Percentiles rank a stretch among this genome's conserved stretches.
These are phyloP conservation scores for Hyles euphorbiae DNA, from an alignment of 1,140 invertebrate genomes.

Conservation along the genomic window DNA sequence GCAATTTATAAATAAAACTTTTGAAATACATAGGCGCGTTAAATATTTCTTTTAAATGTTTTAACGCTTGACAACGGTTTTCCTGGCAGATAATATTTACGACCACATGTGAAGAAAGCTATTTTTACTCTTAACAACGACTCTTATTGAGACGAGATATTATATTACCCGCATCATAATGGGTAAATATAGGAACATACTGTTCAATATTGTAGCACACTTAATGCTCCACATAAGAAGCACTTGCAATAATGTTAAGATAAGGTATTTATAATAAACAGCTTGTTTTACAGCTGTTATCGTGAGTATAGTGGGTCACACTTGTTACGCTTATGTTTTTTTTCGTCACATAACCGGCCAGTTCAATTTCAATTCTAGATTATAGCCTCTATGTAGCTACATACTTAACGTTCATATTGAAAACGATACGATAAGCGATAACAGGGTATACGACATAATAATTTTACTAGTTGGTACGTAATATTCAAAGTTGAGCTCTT, in stretches of 20 bases:
- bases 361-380: constrained; percentile 29
- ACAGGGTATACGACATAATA: constrained; percentile 9
- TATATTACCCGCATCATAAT: no score
- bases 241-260: constrained; percentile 40
- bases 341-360: constrained; percentile 28
- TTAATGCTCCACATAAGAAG: constrained; percentile 34
- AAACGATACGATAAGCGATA: constrained; percentile 11
- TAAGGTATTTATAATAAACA: constrained; percentile 41
- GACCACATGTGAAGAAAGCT: no score
- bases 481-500: background rate
- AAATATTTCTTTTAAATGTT: no score
- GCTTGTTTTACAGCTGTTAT: constrained; percentile 42
- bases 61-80: no score
- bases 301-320: constrained; percentile 34
- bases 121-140: no score
- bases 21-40: no score
- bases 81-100: no score
- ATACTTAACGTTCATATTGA: constrained; percentile 18
- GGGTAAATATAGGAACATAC: no score
- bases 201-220: no score
- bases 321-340: constrained; percentile 35
- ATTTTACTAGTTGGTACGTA: constrained; percentile 9
- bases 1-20: no score
- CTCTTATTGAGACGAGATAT: no score
- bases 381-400: constrained; percentile 16